Evolutionary conservation across 2,113 vertebrate genomes (phyloP).

Genomic region (Agelaius tricolor): DNA sequence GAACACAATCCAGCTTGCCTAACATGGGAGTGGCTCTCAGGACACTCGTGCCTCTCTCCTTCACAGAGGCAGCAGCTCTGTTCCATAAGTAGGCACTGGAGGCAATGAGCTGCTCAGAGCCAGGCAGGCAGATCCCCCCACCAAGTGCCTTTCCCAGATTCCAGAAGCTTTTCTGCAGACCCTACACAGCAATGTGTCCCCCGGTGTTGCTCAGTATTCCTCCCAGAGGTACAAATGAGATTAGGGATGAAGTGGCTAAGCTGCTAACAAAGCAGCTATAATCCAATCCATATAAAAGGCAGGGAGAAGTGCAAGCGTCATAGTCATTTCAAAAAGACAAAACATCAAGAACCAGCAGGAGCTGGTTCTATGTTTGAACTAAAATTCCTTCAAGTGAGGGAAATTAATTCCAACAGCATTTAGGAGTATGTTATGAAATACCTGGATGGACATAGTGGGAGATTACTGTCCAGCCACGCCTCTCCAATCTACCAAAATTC

Average conservation of each 20-base stretch:
- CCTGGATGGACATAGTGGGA: background rate
- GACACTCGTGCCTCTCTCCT: background rate
- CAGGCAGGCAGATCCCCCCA: background rate
- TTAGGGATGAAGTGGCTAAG: conserved; percentile 42
- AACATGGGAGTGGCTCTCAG: background rate
- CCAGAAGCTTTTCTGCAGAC: background rate
- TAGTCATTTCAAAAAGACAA: background rate
- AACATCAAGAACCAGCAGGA: background rate
- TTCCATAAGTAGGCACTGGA: background rate
- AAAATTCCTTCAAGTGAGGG: background rate
- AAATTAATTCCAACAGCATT: background rate
- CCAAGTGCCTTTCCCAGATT: background rate
- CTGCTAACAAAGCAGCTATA: conserved; percentile 41
- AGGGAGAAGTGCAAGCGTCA: background rate
- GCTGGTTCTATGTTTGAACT: background rate
- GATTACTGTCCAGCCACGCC: background rate
- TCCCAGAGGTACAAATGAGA: background rate
- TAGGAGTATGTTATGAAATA: background rate
- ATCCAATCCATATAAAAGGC: conserved; percentile 37
- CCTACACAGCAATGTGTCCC: background rate
- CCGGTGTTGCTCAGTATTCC: background rate
- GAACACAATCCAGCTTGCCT: background rate
- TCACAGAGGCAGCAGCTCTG: background rate
- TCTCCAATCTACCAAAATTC: background rate
- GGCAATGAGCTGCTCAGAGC: background rate